Conservation (phyloP, 2,113 vertebrate species). For the Aegotheles bennettii region DNA sequence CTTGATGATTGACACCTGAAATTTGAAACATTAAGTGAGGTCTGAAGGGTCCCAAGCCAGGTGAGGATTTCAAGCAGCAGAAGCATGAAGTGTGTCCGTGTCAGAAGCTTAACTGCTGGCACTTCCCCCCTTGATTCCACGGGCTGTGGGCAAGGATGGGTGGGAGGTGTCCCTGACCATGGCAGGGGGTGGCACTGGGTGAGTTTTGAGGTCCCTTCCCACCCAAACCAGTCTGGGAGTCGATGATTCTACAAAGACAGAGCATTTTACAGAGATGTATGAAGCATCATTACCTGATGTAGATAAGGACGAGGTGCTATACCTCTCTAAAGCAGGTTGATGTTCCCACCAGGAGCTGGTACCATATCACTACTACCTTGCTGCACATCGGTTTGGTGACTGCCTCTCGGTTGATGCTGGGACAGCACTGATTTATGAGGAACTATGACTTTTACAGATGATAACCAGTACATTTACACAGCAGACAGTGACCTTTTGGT, state of each 20-base stretch:
- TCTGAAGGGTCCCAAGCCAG: neutral
- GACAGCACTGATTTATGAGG: neutral
- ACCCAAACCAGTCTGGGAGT: too few species aligned
- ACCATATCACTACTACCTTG: rapidly evolving
- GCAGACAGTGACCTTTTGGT: rapidly evolving
- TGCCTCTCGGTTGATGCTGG: neutral
- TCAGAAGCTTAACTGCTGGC: rapidly evolving
- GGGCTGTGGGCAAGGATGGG: neutral
- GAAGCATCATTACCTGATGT: neutral
- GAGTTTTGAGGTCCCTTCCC: too few species aligned
- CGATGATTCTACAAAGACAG: too few species aligned
- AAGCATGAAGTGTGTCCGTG: neutral
- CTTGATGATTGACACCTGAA: neutral
- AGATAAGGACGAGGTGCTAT: neutral
- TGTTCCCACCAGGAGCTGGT: neutral
- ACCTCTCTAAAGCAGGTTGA: neutral
- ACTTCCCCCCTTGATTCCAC: rapidly evolving
- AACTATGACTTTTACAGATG: neutral
- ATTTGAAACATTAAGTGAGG: neutral
- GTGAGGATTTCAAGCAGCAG: neutral
- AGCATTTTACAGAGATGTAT: neutral
- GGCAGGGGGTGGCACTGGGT: too few species aligned
- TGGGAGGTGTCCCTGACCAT: too few species aligned
- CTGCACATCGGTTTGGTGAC: neutral
- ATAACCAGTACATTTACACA: neutral